Evolutionary conservation across 2,113 vertebrate species (phyloP), one percentile per base, ranked within the genome.

Genomic region (Nettapus auritus): DNA sequence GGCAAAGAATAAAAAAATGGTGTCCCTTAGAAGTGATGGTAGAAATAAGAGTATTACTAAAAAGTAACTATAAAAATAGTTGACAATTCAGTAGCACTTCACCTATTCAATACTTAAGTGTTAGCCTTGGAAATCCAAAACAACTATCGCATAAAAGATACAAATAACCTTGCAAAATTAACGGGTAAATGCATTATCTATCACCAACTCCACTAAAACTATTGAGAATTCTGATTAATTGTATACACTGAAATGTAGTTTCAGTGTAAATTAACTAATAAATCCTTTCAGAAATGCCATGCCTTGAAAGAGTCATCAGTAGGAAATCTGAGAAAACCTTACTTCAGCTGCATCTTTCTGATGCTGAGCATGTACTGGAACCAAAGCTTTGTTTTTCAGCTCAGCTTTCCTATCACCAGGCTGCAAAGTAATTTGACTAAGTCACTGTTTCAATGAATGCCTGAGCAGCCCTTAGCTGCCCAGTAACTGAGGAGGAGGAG

Each of bases 1-100:
- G 10, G 4, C 14, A 69, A 19, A 59, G 60, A 52, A 70, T 52
- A 46, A 71, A 76, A 76, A 55, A 15, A 0, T 7, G 29, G 0
- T 6, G 78, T n/a, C 22, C 52, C 29, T 70, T 44, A 64, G 50
- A 88, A 73, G 8, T 9, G 17, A 77, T 40, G 23, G 29, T 40
- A 77, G 71, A 83, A 94, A n/a, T 25, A 74, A 57, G 1, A 4
- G 6, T 74, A 77, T 62, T 66, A 50, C 38, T 62, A 63, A 62
- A 31, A 80, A 73, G 68, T n/a, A 79, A n/a, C 66, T 91, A 60
- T 36, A 82, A 50, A 77, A 92, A 53, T 8, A 26, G 4, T 6
- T 76, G 66, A 33, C 38, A n/a, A 13, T 48, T 79, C 46, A 19
- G 26, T 46, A 75, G 60, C 44, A 63, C n/a, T 78, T 87, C 50